Percentiles rank a stretch among this genome's conserved stretches.
Evolutionary conservation across 2,797 vertebrate species (phyloP).

Genomic region (Characodon lateralis): DNA sequence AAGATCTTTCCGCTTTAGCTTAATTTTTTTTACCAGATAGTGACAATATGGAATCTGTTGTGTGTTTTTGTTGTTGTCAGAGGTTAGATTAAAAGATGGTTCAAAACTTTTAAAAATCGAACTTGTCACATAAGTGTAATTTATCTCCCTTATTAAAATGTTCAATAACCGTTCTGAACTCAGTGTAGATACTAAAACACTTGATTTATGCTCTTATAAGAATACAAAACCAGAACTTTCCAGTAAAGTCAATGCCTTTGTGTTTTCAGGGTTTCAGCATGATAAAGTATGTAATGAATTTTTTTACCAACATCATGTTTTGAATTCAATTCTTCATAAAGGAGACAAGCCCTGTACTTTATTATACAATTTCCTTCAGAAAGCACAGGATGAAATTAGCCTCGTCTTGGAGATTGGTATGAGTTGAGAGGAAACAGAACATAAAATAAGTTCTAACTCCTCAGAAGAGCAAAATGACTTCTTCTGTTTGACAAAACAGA

Average conservation of each 20-base stretch:
- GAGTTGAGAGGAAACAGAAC: not conserved
- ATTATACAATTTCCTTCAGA: not conserved
- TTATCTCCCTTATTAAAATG: not conserved
- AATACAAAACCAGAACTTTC: not conserved
- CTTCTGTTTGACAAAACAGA: not conserved
- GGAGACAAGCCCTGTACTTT: not conserved
- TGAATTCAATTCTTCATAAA: not conserved
- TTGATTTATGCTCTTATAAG: not conserved
- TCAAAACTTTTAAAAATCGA: not conserved
- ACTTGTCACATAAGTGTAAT: not conserved
- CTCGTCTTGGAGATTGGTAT: not conserved
- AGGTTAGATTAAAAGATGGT: not conserved
- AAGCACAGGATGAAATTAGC: too few relatives aligned
- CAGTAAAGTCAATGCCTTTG: not conserved
- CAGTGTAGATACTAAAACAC: not conserved
- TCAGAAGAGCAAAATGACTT: constrained; percentile 31
- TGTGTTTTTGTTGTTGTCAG: not conserved
- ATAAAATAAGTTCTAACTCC: constrained; percentile 19
- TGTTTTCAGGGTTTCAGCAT: not conserved
- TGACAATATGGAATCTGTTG: not conserved
- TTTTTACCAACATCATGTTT: too few relatives aligned
- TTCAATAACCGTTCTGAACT: not conserved
- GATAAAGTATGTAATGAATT: too few relatives aligned
- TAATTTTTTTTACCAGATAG: not conserved
- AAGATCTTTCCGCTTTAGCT: not conserved